A percentile compares a stretch with the other conserved stretches of the same genome.
Evolutionary conservation across 2,888 invertebrate species (phyloP).

Genomic region (Leptodirus hochenwartii): DNA sequence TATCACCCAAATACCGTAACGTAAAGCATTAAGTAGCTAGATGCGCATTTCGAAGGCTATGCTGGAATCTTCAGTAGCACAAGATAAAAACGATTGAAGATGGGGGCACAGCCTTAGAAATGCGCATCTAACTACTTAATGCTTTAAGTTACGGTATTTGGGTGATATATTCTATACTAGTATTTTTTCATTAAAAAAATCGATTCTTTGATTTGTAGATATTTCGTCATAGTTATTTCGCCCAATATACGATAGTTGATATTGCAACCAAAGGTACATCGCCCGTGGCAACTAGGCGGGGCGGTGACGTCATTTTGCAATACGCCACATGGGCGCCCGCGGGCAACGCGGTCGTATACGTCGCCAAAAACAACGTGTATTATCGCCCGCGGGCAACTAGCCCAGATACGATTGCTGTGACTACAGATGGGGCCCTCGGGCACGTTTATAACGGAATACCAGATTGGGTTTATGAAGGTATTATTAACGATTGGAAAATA

Average conservation of each 20-base stretch:
- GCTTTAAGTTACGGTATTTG: no score
- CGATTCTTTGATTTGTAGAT: constrained; percentile 30
- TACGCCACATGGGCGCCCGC: constrained; percentile 61
- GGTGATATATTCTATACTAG: no score
- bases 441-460: constrained; percentile 70
- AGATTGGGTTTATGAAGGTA: constrained; percentile 93
- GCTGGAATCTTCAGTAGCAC: no score
- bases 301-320: constrained; percentile 36
- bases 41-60: no score
- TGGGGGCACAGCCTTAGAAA: no score
- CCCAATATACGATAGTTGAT: constrained; percentile 53
- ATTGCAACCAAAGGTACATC: constrained; percentile 33
- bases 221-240: constrained; percentile 62
- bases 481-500: constrained; percentile 13
- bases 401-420: constrained; percentile 35
- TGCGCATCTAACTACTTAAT: no score
- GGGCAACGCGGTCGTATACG: constrained; percentile 53
- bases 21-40: no score
- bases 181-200: no score
- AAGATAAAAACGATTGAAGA: no score
- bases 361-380: constrained; percentile 57
- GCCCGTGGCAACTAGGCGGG: constrained; percentile 18
- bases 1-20: no score
- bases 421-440: constrained; percentile 31
- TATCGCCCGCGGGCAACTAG: constrained; percentile 39